Percentiles rank a stretch among this genome's conserved stretches.
Conservation (phyloP, 2,113 vertebrate genomes). For the Electrona antarctica region DNA sequence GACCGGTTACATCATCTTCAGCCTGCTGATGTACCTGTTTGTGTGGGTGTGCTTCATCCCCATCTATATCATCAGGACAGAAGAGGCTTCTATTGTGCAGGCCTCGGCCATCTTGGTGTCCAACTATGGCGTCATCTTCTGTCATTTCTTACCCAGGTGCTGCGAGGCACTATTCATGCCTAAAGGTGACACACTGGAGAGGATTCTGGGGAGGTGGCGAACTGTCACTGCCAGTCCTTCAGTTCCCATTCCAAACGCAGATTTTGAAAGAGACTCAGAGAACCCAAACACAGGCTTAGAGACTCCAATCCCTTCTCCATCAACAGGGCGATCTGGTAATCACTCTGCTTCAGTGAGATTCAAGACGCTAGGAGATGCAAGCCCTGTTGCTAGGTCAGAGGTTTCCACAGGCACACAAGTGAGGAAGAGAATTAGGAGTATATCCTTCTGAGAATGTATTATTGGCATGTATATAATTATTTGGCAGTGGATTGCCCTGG, state of each 20-base stretch:
- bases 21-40: constrained; percentile 86
- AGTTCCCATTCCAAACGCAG: not conserved
- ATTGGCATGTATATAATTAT: too few species aligned
- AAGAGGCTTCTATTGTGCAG: constrained; percentile 80
- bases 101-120: constrained; percentile 84
- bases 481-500: too few species aligned
- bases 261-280: not conserved
- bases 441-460: not conserved
- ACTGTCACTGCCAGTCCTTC: not conserved
- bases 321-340: too few species aligned
- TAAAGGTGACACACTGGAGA: constrained; percentile 71
- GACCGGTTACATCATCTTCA: constrained; percentile 85
- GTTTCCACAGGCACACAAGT: not conserved
- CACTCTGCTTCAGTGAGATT: too few species aligned
- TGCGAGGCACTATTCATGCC: constrained; percentile 83
- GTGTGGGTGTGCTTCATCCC: constrained; percentile 83
- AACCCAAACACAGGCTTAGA: too few species aligned
- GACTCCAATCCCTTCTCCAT: too few species aligned
- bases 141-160: constrained; percentile 84
- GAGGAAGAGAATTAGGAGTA: not conserved
- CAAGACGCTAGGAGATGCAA: not conserved
- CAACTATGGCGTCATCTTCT: constrained; percentile 81
- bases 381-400: not conserved
- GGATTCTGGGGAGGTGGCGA: constrained; percentile 21
- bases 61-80: constrained; percentile 74